Evolutionary conservation across 64 coral and sea anemone genomes (phyloP).

Genomic region (Montipora efflorescens): DNA sequence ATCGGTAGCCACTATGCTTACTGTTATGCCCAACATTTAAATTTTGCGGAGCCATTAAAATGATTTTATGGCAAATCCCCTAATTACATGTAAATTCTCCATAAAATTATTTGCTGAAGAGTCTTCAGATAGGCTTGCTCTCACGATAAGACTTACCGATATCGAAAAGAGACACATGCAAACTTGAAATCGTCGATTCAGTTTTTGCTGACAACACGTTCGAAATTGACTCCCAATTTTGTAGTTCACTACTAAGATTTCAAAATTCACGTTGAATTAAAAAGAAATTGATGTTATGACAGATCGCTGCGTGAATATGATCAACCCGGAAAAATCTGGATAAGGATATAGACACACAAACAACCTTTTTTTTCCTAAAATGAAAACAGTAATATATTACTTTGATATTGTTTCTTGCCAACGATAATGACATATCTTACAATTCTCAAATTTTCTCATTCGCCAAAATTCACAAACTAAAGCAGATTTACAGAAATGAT

Average conservation of each 20-base stretch:
- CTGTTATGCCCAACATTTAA: no score
- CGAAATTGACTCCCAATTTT: not conserved
- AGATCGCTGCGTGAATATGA: not conserved
- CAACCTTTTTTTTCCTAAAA: no score
- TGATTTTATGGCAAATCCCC: not conserved
- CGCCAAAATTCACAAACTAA: no score
- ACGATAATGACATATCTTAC: no score
- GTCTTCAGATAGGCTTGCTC: no score
- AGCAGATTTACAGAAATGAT: no score
- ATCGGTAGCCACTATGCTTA: not conserved
- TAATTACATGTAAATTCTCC: not conserved
- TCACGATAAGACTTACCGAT: not conserved
- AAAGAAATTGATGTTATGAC: not conserved
- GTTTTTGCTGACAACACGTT: no score
- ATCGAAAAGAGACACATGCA: not conserved
- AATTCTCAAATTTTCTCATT: no score
- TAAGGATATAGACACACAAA: no score
- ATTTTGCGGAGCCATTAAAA: not conserved
- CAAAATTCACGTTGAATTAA: not conserved
- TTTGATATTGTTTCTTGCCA: no score
- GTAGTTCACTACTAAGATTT: not conserved
- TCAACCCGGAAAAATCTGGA: not conserved
- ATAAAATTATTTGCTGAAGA: no score
- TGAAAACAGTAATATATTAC: no score
- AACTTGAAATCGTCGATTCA: not conserved